Evolutionary conservation across 2,797 vertebrate genomes (phyloP), one percentile per base, ranked within the genome.

Genomic region (Protosalanx chinensis): DNA sequence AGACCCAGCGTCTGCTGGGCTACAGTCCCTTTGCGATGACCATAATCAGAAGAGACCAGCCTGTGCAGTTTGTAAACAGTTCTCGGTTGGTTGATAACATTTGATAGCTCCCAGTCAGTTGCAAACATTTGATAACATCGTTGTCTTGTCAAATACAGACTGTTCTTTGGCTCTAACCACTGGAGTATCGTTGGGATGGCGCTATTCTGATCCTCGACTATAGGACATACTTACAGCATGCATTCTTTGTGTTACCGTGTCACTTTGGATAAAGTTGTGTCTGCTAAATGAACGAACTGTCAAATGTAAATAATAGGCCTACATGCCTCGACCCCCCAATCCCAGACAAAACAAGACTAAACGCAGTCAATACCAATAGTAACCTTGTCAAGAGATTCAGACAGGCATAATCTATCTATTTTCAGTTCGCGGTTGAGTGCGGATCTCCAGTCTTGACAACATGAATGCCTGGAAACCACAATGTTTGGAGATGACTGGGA

Each of bases 1-100:
- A 56, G 64, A 33, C 35, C 61, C 23, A 16, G 13, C 12, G n/a
- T 41, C 66, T 72, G 68, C 64, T 37, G 30, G 27, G 46, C 76
- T 29, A 73, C 67, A 67, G 20, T 67, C 41, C 12, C 63, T 77
- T 29, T 72, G 32, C 53, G 59, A 76, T 75, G 72, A 73, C 56
- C 67, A 73, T 69, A 71, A 75, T 65, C 75, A 80, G 71, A 76
- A 66, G n/a, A 70, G 75, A 76, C 70, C 74, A 68, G 35, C 66
- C 15, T 32, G 49, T 63, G 37, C 8, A 72, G 65, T 70, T 61
- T 75, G 68, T 29, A 77, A 79, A 82, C 56, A 61, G 59, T 60
- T 53, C 64, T 60, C 41, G 46, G 49, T 49, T 46, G 53, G 77
- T 62, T 20, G 74, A 77, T 64, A 77, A 80, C 41, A 74, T 68